Evolutionary conservation across 2,797 vertebrate genomes (phyloP).

Genomic region (Euphonia xanthogaster): DNA sequence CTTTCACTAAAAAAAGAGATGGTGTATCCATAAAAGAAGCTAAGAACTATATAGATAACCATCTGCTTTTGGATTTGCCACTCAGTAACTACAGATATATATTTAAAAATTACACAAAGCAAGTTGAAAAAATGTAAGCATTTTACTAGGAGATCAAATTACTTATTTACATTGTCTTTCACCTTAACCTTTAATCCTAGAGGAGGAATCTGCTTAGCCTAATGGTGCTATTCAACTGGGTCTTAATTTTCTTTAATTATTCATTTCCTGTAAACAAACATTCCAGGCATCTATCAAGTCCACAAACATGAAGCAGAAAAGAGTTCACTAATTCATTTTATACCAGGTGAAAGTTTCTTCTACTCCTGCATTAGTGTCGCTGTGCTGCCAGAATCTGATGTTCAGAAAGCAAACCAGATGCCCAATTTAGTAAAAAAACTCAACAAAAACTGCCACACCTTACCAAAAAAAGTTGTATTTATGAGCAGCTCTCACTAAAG

Average conservation of each 20-base stretch:
- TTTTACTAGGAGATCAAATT: neutral
- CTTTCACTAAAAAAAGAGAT: neutral
- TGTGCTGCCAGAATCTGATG: no score
- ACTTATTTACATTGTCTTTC: neutral
- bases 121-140: neutral
- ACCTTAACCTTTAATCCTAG: neutral
- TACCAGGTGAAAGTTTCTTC: neutral
- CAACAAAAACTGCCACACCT: neutral
- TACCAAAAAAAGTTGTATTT: neutral
- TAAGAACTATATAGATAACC: neutral
- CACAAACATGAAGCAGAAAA: neutral
- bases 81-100: neutral
- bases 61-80: neutral
- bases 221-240: neutral
- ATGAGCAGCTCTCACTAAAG: neutral
- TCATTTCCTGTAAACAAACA: neutral
- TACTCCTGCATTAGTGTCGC: accelerated
- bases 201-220: neutral
- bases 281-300: neutral
- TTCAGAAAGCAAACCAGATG: neutral
- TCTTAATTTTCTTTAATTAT: neutral
- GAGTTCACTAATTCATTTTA: neutral
- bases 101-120: neutral
- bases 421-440: neutral
- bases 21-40: neutral